Evolutionary conservation across 1,140 invertebrate genomes (phyloP).

Genomic region (Drosophila fuyamai): DNA sequence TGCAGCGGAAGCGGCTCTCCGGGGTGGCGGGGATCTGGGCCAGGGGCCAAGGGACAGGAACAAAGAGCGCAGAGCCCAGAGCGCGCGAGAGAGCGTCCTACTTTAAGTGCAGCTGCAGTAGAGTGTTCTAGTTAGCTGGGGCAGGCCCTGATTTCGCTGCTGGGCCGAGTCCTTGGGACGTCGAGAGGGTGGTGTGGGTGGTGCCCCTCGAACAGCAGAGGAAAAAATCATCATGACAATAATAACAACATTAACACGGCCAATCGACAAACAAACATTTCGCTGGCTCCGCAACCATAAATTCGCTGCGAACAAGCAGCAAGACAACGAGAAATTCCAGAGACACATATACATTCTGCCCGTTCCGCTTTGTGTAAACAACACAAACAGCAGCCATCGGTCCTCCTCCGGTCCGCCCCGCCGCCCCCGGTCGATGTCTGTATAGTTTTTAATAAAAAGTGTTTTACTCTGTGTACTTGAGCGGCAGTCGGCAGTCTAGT

Average conservation of each 20-base stretch:
- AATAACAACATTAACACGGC: conserved; percentile 22
- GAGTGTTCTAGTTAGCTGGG: conserved; percentile 24
- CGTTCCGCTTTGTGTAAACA: conserved; percentile 48
- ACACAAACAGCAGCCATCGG: not conserved
- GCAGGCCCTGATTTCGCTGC: conserved; percentile 26
- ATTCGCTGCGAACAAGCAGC: conserved; percentile 12
- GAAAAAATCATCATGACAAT: conserved; percentile 45
- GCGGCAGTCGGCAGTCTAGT: not conserved
- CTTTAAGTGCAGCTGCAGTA: conserved; percentile 27
- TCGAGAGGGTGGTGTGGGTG: not conserved
- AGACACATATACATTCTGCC: not conserved
- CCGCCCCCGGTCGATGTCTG: not conserved
- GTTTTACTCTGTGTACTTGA: conserved; percentile 21
- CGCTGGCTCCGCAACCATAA: conserved; percentile 17
- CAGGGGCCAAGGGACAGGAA: not conserved
- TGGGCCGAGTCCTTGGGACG: conserved; percentile 31
- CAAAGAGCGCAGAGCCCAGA: not conserved
- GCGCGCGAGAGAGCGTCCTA: conserved; percentile 10
- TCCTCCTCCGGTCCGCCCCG: not conserved
- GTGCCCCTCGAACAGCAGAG: not conserved
- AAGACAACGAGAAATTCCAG: conserved; percentile 21
- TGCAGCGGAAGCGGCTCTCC: not conserved
- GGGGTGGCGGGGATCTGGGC: not conserved
- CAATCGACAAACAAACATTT: conserved; percentile 15
- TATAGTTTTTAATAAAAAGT: conserved; percentile 48